Percentiles rank a stretch among this genome's conserved stretches.
phyloP scores from a whole-genome alignment of 1,140 invertebrate genomes.

The Leptonema lineaticorne region DNA sequence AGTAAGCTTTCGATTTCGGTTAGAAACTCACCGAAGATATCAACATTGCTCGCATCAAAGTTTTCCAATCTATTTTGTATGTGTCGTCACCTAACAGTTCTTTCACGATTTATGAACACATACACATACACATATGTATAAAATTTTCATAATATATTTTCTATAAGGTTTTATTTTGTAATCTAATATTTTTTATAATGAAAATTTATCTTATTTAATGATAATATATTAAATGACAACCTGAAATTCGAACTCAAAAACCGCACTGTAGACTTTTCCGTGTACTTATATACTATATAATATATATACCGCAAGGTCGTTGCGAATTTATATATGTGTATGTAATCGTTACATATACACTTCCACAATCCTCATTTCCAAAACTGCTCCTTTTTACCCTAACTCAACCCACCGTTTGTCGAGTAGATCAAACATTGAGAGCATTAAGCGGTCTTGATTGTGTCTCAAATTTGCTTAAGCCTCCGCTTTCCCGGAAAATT shows the following conservation, averaged over 20 bases:
- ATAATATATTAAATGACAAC: no score
- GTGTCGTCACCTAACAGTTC: not conserved
- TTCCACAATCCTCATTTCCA: not conserved
- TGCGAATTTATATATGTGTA: no score
- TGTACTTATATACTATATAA: no score
- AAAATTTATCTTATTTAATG: no score
- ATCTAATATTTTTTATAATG: no score
- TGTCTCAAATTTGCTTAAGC: slow-evolving; percentile 18
- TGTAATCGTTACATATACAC: no score
- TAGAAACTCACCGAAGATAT: not conserved
- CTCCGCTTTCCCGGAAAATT: not conserved
- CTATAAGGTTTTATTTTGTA: no score
- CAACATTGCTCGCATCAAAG: not conserved
- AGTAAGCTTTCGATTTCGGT: not conserved
- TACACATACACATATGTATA: no score
- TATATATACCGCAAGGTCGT: no score
- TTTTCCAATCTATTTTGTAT: slow-evolving; percentile 16
- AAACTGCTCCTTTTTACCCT: not conserved
- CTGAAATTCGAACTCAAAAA: not conserved
- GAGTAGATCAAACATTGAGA: slow-evolving; percentile 7
- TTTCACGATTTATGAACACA: not conserved
- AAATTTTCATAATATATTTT: no score
- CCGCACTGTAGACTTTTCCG: no score
- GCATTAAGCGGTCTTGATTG: slow-evolving; percentile 12
- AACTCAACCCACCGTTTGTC: not conserved